Evolutionary conservation across 2,888 invertebrate species (phyloP).

Genomic region (Hydrotaea cyrtoneurina): DNA sequence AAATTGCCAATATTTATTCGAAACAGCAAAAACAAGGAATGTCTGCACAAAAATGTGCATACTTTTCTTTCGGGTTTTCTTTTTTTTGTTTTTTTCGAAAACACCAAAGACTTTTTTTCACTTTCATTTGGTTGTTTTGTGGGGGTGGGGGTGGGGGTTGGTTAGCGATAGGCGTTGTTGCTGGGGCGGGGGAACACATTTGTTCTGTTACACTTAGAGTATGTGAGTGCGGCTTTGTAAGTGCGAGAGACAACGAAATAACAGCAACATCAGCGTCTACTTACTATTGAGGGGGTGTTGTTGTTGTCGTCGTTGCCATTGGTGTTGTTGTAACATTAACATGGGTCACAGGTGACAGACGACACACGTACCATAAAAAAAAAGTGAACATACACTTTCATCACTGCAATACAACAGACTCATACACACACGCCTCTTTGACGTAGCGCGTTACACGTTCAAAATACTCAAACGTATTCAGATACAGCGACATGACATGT

Average conservation of each 20-base stretch:
- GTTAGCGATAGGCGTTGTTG: conserved; percentile 24
- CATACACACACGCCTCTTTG: background rate
- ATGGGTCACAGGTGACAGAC: conserved; percentile 75
- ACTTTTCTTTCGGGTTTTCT: background rate
- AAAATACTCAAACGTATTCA: too few relatives aligned
- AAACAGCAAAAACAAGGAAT: conserved; percentile 4
- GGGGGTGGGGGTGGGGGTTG: background rate
- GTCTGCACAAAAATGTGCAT: conserved; percentile 3
- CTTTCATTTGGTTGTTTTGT: background rate
- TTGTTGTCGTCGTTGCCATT: conserved; percentile 30
- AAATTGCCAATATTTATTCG: conserved; percentile 36
- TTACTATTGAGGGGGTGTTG: conserved; percentile 16
- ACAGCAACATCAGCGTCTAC: background rate
- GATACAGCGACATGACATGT: too few relatives aligned
- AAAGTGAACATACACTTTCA: conserved; percentile 37
- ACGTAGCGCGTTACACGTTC: background rate
- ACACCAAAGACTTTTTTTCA: background rate
- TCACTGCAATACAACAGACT: conserved; percentile 28
- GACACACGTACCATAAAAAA: too few relatives aligned
- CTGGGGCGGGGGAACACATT: conserved; percentile 3
- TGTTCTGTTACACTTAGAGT: conserved; percentile 9
- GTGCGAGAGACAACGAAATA: conserved; percentile 5
- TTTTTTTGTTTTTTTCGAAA: background rate
- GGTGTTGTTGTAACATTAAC: conserved; percentile 68
- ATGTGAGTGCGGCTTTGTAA: background rate